These are phyloP conservation scores for Leguminivora glycinivorella DNA, from an alignment of 1,140 invertebrate species.

Conservation along the genomic window DNA sequence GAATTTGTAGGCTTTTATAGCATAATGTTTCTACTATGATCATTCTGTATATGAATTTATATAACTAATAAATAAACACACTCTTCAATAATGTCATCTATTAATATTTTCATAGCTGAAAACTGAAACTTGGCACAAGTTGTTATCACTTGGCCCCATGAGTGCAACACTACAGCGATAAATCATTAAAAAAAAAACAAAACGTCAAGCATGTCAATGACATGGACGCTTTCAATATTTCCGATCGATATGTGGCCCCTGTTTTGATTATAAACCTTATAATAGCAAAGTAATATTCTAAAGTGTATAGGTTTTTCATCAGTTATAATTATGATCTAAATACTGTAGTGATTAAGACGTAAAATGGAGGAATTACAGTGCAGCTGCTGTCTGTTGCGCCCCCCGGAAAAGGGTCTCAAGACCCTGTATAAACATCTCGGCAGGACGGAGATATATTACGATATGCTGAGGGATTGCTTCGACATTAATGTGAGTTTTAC, in stretches of 20 bases:
- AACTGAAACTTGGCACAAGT: not conserved
- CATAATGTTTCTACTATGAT: no score
- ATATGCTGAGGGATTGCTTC: not conserved
- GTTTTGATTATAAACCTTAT: not conserved
- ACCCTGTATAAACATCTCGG: not conserved
- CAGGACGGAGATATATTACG: constrained; percentile 6
- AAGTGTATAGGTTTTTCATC: not conserved
- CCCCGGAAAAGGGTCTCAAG: not conserved
- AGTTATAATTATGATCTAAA: not conserved
- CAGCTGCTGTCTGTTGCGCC: not conserved
- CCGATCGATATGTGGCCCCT: constrained; percentile 9
- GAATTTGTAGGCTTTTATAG: no score
- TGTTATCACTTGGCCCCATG: not conserved
- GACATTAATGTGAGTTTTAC: not conserved
- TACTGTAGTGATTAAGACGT: not conserved
- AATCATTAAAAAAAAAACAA: constrained; percentile 3
- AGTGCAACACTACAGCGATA: not conserved
- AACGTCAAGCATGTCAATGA: constrained; percentile 2
- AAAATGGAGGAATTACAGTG: not conserved
- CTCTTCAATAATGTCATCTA: no score
- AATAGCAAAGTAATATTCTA: not conserved
- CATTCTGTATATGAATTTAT: no score
- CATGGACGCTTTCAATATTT: constrained; percentile 12
- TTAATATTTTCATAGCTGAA: no score
- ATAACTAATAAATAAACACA: no score